Evolutionary conservation across 1,140 invertebrate species (phyloP), one percentile per base, ranked within the genome.

Genomic region (Metopolophium dirhodum): DNA sequence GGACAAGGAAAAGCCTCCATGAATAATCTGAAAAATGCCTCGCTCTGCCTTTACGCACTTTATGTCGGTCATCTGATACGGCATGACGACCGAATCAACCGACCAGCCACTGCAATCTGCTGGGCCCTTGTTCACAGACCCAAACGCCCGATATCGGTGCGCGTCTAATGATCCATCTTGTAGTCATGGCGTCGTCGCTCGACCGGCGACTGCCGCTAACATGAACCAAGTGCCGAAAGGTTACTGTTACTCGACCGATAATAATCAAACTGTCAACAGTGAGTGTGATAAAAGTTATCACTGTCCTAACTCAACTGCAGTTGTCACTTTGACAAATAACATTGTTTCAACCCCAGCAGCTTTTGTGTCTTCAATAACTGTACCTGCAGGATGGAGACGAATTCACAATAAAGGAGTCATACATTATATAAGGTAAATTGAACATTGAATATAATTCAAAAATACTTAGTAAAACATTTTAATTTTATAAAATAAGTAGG

Each of bases 1-100:
- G 91, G 91, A 93, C 91, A 93, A 93, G 77, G 91, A 85, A 93
- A 93, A 93, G 82, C 91, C 91, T 93, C 91, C 91, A 93, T 93
- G 91, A 93, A 37, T 85, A 93, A 93, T 93, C n/a, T 93, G 82
- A 83, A 86, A 85, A 93, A 93, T 93, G 91, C 91, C 91, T 85
- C 91, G 91, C 20, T 86, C n/a, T 93, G 49, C 91, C 91, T 83
- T 93, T 93, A 83, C 49, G 8, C 82, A 86, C 91, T 93, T 86
- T 85, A 83, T 30, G 49, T 85, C 77, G 91, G 91, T 93, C 91
- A 93, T 93, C 91, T 93, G 91, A 93, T 93, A 93, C 77, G 91
- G 91, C 91, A 93, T 93, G 91, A 93, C 49, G 91, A 93, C 91
- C 91, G 91, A 93, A 30, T 93, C 91, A 93, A 93, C 49, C 49